Conservation (phyloP, 2,888 invertebrate species). For the Empis livida region DNA sequence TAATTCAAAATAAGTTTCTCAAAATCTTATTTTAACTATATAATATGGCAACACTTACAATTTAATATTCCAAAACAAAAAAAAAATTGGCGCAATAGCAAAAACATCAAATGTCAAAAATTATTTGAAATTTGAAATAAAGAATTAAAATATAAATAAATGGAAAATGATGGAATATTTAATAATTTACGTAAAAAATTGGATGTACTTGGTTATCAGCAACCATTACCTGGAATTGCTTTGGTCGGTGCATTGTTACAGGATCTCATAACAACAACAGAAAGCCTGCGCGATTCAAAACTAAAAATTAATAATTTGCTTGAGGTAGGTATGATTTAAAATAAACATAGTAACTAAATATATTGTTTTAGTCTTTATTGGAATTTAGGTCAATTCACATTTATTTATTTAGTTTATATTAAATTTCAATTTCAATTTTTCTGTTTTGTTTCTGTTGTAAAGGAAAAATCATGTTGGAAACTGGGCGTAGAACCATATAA, state of each 20-base stretch:
- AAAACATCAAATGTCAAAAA: too few relatives aligned
- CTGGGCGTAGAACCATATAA: constrained; percentile 64
- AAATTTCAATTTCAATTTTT: too few relatives aligned
- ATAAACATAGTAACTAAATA: background rate
- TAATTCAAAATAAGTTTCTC: too few relatives aligned
- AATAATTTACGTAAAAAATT: constrained; percentile 48
- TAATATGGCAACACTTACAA: too few relatives aligned
- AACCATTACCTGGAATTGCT: constrained; percentile 60
- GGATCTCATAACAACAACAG: constrained; percentile 67
- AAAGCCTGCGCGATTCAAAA: constrained; percentile 74
- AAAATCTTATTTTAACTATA: too few relatives aligned
- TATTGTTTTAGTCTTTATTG: background rate
- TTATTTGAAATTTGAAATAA: too few relatives aligned
- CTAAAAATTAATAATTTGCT: constrained; percentile 54
- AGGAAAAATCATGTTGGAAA: constrained; percentile 57
- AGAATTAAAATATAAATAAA: constrained; percentile 2
- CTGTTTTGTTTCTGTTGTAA: too few relatives aligned
- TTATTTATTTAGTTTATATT: background rate
- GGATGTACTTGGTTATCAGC: constrained; percentile 70
- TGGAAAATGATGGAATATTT: constrained; percentile 24
- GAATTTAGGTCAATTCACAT: background rate
- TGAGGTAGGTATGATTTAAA: constrained; percentile 37
- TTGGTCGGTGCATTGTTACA: constrained; percentile 67
- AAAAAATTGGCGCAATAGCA: too few relatives aligned
- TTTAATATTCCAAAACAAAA: too few relatives aligned